These are phyloP conservation scores for Eumeta japonica DNA, from an alignment of 1,140 invertebrate species.

Conservation along the genomic window DNA sequence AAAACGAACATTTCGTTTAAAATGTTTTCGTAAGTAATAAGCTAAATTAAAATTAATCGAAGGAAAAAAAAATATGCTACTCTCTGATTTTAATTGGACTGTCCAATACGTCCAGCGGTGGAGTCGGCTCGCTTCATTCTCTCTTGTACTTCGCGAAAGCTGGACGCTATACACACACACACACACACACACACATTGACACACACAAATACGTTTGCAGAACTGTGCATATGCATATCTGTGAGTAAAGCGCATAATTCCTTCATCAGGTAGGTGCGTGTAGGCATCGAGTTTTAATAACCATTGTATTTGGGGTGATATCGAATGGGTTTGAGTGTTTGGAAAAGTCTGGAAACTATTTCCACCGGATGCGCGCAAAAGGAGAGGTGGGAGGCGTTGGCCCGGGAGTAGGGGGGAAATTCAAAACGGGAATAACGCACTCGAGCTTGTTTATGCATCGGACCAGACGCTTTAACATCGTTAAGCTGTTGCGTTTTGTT, in stretches of 20 bases:
- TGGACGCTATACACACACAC: conserved; percentile 46
- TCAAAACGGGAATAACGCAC: too few relatives aligned
- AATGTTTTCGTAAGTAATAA: not conserved
- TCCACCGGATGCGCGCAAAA: conserved; percentile 15
- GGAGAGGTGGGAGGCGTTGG: too few relatives aligned
- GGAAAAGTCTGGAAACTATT: conserved; percentile 46
- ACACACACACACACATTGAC: conserved; percentile 18
- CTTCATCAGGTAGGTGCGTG: conserved; percentile 28
- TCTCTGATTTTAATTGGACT: conserved; percentile 4
- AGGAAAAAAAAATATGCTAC: not conserved
- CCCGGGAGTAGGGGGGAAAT: too few relatives aligned
- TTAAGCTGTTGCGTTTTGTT: too few relatives aligned
- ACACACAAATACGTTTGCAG: conserved; percentile 14
- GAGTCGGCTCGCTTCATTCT: conserved; percentile 22
- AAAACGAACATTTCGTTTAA: not conserved
- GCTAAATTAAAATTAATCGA: not conserved
- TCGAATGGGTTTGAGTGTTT: conserved; percentile 49
- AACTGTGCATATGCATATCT: not conserved
- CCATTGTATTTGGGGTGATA: conserved; percentile 50
- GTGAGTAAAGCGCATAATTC: conserved; percentile 21
- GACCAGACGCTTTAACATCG: too few relatives aligned
- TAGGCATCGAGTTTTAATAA: conserved; percentile 48
- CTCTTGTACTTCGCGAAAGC: conserved; percentile 41
- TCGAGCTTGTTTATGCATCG: too few relatives aligned
- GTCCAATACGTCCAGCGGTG: conserved; percentile 13